Percentiles rank a stretch among this genome's conserved stretches.
phyloP scores from a whole-genome alignment of 2,888 invertebrate genomes.

The Eudasyphora cyanicolor region DNA sequence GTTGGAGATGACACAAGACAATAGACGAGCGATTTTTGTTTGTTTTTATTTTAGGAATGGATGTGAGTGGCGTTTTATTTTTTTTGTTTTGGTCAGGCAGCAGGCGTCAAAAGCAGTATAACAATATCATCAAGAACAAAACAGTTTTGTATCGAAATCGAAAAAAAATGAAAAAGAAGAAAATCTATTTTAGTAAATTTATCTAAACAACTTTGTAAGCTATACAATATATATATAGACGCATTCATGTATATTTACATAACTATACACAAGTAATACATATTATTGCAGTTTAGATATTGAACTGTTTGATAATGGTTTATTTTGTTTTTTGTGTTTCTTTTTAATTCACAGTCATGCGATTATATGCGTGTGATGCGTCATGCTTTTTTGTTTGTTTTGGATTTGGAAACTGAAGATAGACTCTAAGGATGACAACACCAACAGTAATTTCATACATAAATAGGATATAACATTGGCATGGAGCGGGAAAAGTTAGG shows the following conservation, averaged over 20 bases:
- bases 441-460: too few species aligned
- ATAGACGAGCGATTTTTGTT: not conserved
- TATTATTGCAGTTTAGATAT: not conserved
- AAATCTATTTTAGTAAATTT: constrained; percentile 28
- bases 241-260: not conserved
- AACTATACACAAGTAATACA: not conserved
- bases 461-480: too few species aligned
- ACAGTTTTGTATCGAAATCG: not conserved
- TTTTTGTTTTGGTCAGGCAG: too few species aligned
- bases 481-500: too few species aligned
- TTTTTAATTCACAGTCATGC: constrained; percentile 25
- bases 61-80: constrained; percentile 59
- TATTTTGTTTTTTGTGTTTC: not conserved
- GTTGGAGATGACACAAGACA: constrained; percentile 3
- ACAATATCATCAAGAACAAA: constrained; percentile 30
- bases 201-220: not conserved
- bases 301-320: not conserved
- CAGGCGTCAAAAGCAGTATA: constrained; percentile 26
- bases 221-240: not conserved
- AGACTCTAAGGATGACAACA: too few species aligned
- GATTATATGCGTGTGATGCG: not conserved
- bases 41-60: constrained; percentile 33
- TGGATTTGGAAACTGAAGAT: too few species aligned
- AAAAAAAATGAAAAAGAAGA: constrained; percentile 23
- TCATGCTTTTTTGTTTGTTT: not conserved